Evolutionary conservation across 2,797 vertebrate genomes (phyloP), one percentile per base, ranked within the genome.

Genomic region (Botia kubotai): DNA sequence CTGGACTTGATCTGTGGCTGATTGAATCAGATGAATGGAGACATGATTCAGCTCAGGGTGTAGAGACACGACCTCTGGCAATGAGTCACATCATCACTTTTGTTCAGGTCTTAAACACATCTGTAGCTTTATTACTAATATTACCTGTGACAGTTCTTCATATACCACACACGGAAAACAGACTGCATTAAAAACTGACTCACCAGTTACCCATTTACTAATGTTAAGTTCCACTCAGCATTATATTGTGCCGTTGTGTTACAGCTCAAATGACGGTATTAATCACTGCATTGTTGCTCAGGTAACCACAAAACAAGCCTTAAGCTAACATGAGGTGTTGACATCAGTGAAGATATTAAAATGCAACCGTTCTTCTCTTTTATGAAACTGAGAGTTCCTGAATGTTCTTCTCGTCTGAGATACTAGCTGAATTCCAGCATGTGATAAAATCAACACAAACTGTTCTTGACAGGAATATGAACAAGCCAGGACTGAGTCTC

Each of bases 401-500:
- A 75, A 58, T n/a, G 16, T 55, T 63, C 52, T 53, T 21, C 26
- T 63, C 16, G 21, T 70, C 62, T 62, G 3, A 70, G 76, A 78
- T 65, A 36, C 21, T 75, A 58, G 26, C 53, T 69, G 57, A 80
- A 71, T 69, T 83, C 50, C 82, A 72, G 72, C 14, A 66, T 23
- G 52, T 53, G 82, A 70, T 75, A 58, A 83, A 75, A 83, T 83
- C 73, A 80, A 50, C 72, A 80, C 67, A 14, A 33, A 16, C 26
- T 52, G 11, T 50, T 83, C 58, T 19, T 46, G 60, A 72, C 13
- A 43, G 65, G 19, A 23, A 57, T 57, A 62, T 75, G 46, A 66
- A 39, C 62, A 75, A 76, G 91, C 75, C 83, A 60, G 52, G 86
- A 87, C 90, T 60, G 74, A 73, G 82, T 80, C 82, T 83, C 29